Base-by-base conservation (phyloP, 35 echinoderm and acorn worm species). In the Ophiothrix spiculata region DNA sequence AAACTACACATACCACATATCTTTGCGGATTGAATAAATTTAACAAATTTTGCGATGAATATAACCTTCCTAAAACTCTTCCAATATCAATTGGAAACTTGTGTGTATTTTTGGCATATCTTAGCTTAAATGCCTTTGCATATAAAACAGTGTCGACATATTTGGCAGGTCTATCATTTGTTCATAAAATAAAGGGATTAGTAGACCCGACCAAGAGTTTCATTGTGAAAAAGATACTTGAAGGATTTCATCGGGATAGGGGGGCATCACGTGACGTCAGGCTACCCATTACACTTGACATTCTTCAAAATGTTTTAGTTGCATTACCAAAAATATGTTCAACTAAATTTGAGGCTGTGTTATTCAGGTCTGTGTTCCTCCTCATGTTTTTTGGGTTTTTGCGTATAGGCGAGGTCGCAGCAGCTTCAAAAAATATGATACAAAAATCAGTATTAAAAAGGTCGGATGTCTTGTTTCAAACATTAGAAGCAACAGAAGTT, bases 311-410 rank as follows among this genome's bases (percentile, higher is more conserved):
- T 1, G 19, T 83, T 23, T 4, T 83, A 19, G 12, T 35, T 23
- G 19, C 31, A 40, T 37, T 60, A 31, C 81, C 41, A 1, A 31
- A 31, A 35, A 60, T 60, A 21, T 83, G 81, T 33, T 63, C 23
- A 63, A 60, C 81, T 16, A 25, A 83, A 33, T 83, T 56, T 83
- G 42, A 83, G 38, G 34, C 29, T 11, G 10, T 63, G 49, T 56
- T 69, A 36, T 83, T 83, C 25, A 25, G 37, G 1, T 28, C 81
- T 1, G 81, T 64, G 23, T 56, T 83, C 32, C 35, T 64, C 10
- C 11, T 35, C 11, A 56, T 56, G 36, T 83, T 83, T 83, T 83
- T 56, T 56, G 81, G 81, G 4, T 83, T 83, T n/a, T 56, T 83
- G 39, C 6, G 81, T 23, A 56, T 83, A 33, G 81, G 81, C 31